These are phyloP conservation scores for Nothocercus julius DNA, from an alignment of 2,113 vertebrate species.

Conservation along the genomic window DNA sequence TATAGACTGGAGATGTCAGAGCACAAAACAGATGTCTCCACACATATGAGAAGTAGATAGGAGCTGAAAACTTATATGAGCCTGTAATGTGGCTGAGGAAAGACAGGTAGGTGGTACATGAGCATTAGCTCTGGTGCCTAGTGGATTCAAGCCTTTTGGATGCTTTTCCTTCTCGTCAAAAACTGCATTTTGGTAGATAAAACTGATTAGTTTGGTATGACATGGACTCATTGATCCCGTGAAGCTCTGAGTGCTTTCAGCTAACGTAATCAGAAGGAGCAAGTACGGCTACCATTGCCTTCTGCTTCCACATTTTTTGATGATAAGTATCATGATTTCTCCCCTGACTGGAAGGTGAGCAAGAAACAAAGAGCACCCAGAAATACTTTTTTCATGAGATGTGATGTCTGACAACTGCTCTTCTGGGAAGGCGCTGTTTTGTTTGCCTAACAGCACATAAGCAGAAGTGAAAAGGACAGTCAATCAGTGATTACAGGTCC, in stretches of 20 bases:
- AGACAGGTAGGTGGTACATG: background rate
- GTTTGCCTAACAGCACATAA: background rate
- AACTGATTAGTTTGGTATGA: background rate
- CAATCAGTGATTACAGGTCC: background rate
- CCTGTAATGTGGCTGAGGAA: background rate
- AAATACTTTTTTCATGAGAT: background rate
- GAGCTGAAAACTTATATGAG: background rate
- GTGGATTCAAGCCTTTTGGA: background rate
- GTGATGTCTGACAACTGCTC: background rate
- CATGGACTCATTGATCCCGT: background rate
- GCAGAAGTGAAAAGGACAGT: background rate
- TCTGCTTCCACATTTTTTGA: background rate
- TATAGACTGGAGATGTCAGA: background rate
- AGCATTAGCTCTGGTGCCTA: background rate
- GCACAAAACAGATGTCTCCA: background rate
- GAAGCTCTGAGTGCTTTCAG: background rate
- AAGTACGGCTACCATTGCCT: background rate
- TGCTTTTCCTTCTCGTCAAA: background rate
- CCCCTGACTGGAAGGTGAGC: background rate
- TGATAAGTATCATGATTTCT: background rate
- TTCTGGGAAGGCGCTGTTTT: background rate
- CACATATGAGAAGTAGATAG: background rate
- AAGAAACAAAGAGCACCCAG: background rate
- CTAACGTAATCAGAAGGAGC: background rate
- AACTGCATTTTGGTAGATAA: background rate